phyloP scores from a whole-genome alignment of 2,797 vertebrate species.

The Mustela erminea region DNA sequence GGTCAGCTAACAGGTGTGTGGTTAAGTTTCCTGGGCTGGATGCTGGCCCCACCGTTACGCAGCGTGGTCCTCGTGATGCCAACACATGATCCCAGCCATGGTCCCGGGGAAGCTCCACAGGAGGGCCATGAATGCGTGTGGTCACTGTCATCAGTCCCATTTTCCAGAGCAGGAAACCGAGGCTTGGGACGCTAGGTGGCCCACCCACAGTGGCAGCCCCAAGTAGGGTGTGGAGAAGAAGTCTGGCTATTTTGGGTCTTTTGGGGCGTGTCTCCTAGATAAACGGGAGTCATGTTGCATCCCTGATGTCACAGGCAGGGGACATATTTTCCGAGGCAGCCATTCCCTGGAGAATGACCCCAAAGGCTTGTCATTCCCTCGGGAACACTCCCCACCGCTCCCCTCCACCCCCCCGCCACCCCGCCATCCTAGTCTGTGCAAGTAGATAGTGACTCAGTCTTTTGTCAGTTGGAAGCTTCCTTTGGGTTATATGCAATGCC shows the following conservation, averaged over 20 bases:
- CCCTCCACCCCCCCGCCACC: too few relatives aligned
- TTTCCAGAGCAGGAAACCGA: not conserved
- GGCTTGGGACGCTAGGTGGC: accelerated
- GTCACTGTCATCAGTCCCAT: accelerated
- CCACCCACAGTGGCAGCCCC: accelerated
- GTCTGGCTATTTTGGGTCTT: not conserved
- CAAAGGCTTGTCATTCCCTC: not conserved
- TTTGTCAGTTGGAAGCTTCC: not conserved
- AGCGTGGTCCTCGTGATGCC: accelerated
- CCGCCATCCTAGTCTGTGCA: too few relatives aligned
- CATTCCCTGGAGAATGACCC: slow-evolving; percentile 56
- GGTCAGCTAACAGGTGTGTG: too few relatives aligned
- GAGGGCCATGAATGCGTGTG: accelerated
- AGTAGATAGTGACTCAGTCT: not conserved
- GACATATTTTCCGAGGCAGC: slow-evolving; percentile 43
- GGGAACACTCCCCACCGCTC: not conserved
- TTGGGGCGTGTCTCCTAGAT: not conserved
- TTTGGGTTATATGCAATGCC: accelerated
- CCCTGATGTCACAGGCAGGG: slow-evolving; percentile 65
- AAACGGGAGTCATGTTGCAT: slow-evolving; percentile 40
- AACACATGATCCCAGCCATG: accelerated
- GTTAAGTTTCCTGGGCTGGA: not conserved
- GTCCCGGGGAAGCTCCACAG: accelerated
- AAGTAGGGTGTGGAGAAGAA: accelerated
- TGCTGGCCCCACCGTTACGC: accelerated